phyloP scores from a whole-genome alignment of 2,888 invertebrate species.

The Lasioglossum malachurum region DNA sequence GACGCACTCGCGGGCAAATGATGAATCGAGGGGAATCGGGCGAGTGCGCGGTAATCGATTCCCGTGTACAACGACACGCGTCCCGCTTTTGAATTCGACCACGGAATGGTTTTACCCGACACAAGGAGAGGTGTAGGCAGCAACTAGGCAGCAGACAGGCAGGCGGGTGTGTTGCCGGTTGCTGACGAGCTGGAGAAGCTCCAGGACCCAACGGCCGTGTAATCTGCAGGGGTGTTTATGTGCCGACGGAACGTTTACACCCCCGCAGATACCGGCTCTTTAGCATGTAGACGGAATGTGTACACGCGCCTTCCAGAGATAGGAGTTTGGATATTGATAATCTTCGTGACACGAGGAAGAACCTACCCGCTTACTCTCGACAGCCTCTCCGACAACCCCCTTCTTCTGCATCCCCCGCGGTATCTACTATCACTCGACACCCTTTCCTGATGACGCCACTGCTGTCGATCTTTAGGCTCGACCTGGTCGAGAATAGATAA shows the following conservation, averaged over 20 bases:
- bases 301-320: conserved; percentile 70
- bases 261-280: conserved; percentile 73
- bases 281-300: conserved; percentile 64
- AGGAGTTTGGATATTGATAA: conserved; percentile 79
- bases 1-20: conserved; percentile 27
- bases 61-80: conserved; percentile 30
- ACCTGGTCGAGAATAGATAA: conserved; percentile 70
- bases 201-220: conserved; percentile 69
- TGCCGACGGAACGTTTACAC: conserved; percentile 72
- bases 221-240: conserved; percentile 76
- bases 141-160: neutral
- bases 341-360: conserved; percentile 71
- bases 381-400: neutral
- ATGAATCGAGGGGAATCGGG: conserved; percentile 52
- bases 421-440: conserved; percentile 10
- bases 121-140: conserved; percentile 5
- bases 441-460: conserved; percentile 14
- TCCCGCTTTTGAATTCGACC: conserved; percentile 44
- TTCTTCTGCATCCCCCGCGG: neutral
- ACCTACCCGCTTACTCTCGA: conserved; percentile 14
- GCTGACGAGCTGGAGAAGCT: conserved; percentile 40
- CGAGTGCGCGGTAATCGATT: conserved; percentile 53
- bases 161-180: neutral
- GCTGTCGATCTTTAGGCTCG: conserved; percentile 62
- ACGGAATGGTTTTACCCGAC: conserved; percentile 55